Evolutionary conservation across 30 jellyfish, hydroid and myxozoan species (phyloP), one percentile per base, ranked within the genome.

Genomic region (Mastigias papua): DNA sequence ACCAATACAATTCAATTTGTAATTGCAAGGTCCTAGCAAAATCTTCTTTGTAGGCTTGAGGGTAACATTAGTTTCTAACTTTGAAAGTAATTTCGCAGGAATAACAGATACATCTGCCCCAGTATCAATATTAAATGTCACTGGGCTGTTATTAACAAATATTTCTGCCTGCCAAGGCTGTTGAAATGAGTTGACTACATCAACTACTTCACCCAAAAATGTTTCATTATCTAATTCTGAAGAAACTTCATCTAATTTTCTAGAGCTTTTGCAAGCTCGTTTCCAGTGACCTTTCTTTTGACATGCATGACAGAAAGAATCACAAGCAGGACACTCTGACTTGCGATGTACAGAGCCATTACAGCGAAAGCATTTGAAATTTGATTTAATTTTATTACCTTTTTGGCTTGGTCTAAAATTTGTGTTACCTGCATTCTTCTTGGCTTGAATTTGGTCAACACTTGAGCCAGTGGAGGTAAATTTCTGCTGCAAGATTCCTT

Each of bases 101-200:
- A 33, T 29, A 89, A 79, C 17, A 48, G 49, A 28, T 76, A 70
- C 54, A 69, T 93, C 28, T 93, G 94, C 72, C 71, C 67, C 15
- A 89, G 15, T 46, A 67, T 22, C 25, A 83, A 83, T 22, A 79
- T 70, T 27, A 83, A 86, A 19, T 49, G 54, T 66, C 81, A 89
- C 31, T 60, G 75, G 6, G 75, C 19, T 63, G 34, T 61, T 29
- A 61, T 61, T 61, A n/a, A 6, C 34, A 6, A 29, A 61, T n/a
- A 61, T 61, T 6, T 61, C 73, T 61, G 73, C 73, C 29, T 61
- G 73, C 73, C 73, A 61, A 11, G 73, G 73, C 72, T 60, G 72
- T 21, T 60, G 72, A 60, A 27, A 60, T 60, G 72, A 21, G 72
- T 27, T 60, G n/a, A 60, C 72, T 60, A 27, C 72, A 60, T 60